Evolutionary conservation across 1,140 invertebrate genomes (phyloP), one percentile per base, ranked within the genome.

Genomic region (Octopus bimaculoides): DNA sequence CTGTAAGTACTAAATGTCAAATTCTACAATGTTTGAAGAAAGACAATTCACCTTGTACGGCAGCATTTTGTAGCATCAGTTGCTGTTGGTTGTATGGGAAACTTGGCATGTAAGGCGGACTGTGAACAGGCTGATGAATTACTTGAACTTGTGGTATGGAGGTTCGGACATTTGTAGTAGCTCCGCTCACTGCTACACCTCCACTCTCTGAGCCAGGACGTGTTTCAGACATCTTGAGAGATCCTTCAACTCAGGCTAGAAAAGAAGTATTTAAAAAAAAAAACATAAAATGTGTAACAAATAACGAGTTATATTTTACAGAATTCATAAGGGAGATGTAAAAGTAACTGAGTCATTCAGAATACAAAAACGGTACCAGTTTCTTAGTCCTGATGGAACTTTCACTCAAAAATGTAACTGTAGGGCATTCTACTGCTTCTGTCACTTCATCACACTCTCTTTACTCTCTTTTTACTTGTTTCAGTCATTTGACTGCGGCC

Each of bases 51-150:
- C 86, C 86, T 84, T 87, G 86, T 77, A 87, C 85, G 41, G 85
- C 84, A 20, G 83, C 82, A 81, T 86, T 86, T 77, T 86, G 86
- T 69, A 87, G 78, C 83, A 86, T 84, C n/a, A 86, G 56, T 77
- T 86, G 85, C 54, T 86, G 85, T 77, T 85, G 84, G 71, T 84
- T 84, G 83, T 87, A 85, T 54, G 83, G 80, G 41, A 96, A 90
- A 87, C 95, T 94, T 84, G 94, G 94, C 78, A 95, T 91, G 88
- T 95, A 95, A 5, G 94, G 92, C 84, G 92, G 92, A 89, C 93
- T 94, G 84, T 95, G 94, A 81, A 95, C 88, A 1, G 94, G 94
- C 77, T 84, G 83, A 82, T 96, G 95, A 52, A 87, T 86, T n/a
- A 87, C 84, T 75, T 86, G 86, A 5, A 85, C 83, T 79, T 84